phyloP scores from a whole-genome alignment of 1,140 invertebrate species.

The Hestina assimilis region DNA sequence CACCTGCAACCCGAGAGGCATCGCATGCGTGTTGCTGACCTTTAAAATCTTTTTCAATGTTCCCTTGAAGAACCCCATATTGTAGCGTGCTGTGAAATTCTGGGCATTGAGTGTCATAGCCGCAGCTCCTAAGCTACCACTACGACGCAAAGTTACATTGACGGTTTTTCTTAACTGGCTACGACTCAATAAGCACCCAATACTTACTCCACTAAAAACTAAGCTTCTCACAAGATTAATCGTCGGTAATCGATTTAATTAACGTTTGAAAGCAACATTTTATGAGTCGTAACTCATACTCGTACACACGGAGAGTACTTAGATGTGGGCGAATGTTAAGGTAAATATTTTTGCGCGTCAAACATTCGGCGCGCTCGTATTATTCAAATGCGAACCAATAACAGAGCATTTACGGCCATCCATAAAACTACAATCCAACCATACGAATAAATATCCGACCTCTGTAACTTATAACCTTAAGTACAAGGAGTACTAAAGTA shows the following conservation, averaged over 20 bases:
- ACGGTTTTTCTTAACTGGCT: no score
- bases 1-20: no score
- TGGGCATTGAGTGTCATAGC: no score
- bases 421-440: slow-evolving; percentile 75
- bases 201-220: no score
- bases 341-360: slow-evolving; percentile 66
- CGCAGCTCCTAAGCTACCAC: no score
- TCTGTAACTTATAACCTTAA: slow-evolving; percentile 69
- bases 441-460: slow-evolving; percentile 74
- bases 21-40: no score
- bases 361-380: slow-evolving; percentile 61
- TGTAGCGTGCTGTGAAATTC: no score
- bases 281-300: slow-evolving; percentile 19
- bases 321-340: slow-evolving; percentile 38
- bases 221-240: background rate
- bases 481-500: slow-evolving; percentile 21
- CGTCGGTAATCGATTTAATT: background rate
- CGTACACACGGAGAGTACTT: no score
- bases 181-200: no score
- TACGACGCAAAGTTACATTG: no score
- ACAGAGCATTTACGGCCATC: slow-evolving; percentile 66
- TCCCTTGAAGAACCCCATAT: no score
- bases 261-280: background rate
- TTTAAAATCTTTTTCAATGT: no score
- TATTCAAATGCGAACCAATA: slow-evolving; percentile 74